These are phyloP conservation scores for Sylvilagus bachmani DNA, from an alignment of 2,113 vertebrate genomes.

Conservation along the genomic window DNA sequence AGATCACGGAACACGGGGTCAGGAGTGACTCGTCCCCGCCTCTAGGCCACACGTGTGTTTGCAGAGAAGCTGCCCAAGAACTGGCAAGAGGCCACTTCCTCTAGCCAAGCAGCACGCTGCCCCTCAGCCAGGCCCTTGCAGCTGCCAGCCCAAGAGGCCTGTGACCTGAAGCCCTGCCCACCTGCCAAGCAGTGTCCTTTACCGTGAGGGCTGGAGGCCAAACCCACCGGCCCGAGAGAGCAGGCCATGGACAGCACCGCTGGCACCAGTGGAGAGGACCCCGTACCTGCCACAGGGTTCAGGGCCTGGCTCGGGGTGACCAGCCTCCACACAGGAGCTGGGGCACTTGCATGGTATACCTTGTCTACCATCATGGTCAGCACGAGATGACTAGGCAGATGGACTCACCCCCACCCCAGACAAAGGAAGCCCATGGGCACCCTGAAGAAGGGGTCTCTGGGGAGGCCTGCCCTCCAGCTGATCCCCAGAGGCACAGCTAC, in stretches of 20 bases:
- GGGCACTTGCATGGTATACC: accelerated
- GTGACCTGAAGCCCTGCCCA: neutral
- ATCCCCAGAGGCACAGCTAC: accelerated
- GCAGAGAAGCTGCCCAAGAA: neutral
- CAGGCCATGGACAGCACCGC: neutral
- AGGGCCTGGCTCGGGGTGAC: neutral
- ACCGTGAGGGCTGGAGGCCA: neutral
- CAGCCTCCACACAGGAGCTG: accelerated
- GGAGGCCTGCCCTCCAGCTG: neutral
- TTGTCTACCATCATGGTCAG: accelerated
- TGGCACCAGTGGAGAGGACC: neutral
- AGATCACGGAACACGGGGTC: neutral
- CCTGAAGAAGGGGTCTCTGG: neutral
- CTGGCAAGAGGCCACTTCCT: neutral
- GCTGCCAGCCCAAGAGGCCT: neutral
- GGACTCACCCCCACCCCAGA: neutral
- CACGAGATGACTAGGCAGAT: accelerated
- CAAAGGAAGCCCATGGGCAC: accelerated
- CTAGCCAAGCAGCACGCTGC: neutral
- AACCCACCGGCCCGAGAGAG: too few relatives aligned
- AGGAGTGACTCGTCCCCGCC: neutral
- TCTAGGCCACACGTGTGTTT: neutral
- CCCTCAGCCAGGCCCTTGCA: neutral
- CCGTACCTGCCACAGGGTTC: neutral
- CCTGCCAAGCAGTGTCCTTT: neutral